Base-by-base conservation (phyloP, 2,888 invertebrate species). In the Tanytarsus gracilentus region DNA sequence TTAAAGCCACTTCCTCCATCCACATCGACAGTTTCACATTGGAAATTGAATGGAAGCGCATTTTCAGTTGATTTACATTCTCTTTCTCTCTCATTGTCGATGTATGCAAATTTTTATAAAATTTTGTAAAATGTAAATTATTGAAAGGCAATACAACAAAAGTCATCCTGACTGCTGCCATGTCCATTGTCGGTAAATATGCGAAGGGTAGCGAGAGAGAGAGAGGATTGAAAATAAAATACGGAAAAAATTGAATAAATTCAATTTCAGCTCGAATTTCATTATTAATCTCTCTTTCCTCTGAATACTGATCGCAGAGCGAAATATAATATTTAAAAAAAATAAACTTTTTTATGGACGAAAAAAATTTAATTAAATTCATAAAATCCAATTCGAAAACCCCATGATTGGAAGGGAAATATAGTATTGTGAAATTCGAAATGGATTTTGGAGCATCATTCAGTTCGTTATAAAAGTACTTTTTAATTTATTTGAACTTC, bases 351-450 rank as follows among this genome's bases (percentile, higher is more conserved):
- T 44, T 23, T 40, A 44, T 44, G 21, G 18, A 23, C 36, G 36
- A 18, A 44, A 44, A 40, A 44, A 44, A 44, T 36, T 55, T 55
- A 55, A 55, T 52, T 52, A 52, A 52, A 52, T 55, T 55, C 39
- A 55, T 39, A 55, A 55, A 55, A 55, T 55, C 33, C 36, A 55
- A 55, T 55, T 49, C 18, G 39, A 39, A 55, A 21, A 39, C 7
- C 7, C 27, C 40, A 56, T 56, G 26, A 56, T 40, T 56, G 40
- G 40, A 50, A 8, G 11, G 50, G n/a, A 50, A 6, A 18, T 27
- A 27, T n/a, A n/a, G n/a, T n/a, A n/a, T n/a, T n/a, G 27, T 26
- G 27, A 50, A 25, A 50, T 16, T 30, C 23, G 21, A 33, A 33
- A 53, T 21, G 23, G n/a, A 53, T 36, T 36, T 53, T 53, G 21